Evolutionary conservation across 1,140 invertebrate species (phyloP).

Genomic region (Aphelinus certus): DNA sequence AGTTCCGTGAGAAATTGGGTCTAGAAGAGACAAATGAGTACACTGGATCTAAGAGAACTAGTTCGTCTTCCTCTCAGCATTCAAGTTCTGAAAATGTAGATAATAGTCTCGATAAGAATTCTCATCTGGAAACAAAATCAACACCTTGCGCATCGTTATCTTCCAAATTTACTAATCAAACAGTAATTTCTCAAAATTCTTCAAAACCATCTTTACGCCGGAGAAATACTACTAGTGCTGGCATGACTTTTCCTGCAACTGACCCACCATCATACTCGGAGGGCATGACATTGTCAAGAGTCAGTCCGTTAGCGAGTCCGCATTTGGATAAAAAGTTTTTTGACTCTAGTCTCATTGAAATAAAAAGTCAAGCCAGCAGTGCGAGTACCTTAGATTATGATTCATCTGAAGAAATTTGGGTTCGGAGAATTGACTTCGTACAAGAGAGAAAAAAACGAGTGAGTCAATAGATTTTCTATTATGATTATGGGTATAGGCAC

Average conservation of each 20-base stretch:
- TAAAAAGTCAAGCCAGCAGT: constrained; percentile 77
- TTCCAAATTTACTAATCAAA: constrained; percentile 55
- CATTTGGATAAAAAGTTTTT: constrained; percentile 84
- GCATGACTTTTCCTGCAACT: constrained; percentile 63
- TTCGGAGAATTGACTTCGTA: constrained; percentile 68
- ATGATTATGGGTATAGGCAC: no score
- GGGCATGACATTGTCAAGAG: constrained; percentile 63
- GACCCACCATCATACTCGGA: constrained; percentile 62
- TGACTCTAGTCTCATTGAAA: constrained; percentile 82
- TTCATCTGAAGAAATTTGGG: constrained; percentile 76
- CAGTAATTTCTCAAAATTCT: constrained; percentile 60
- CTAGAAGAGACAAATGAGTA: constrained; percentile 54
- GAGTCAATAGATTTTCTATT: constrained; percentile 26
- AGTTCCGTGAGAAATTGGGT: no score
- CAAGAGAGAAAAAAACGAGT: constrained; percentile 61
- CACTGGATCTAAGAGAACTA: constrained; percentile 59
- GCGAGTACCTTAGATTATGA: constrained; percentile 71
- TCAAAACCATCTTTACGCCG: constrained; percentile 58
- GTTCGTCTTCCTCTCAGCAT: constrained; percentile 66
- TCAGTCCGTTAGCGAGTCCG: constrained; percentile 69
- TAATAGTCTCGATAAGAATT: constrained; percentile 56
- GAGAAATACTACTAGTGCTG: constrained; percentile 61
- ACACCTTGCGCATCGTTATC: constrained; percentile 41
- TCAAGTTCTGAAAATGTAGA: constrained; percentile 64
- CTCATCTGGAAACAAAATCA: constrained; percentile 50